Base-by-base conservation (phyloP, 2,113 vertebrate genomes). In the Phaetusa simplex region DNA sequence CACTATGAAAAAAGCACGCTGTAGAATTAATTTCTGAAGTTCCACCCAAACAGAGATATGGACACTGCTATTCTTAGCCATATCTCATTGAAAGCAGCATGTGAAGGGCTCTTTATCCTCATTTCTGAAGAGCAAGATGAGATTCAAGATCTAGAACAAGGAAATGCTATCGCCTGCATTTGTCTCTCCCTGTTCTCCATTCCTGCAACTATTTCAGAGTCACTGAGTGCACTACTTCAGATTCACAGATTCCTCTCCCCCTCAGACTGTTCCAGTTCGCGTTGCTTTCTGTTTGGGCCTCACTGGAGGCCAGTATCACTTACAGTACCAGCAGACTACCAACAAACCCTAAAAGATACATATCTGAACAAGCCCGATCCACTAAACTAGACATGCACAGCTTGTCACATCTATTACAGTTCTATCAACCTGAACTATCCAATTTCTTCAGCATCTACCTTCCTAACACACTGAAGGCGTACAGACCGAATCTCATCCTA, bases 201-300 rank as follows among this genome's bases (percentile, higher is more conserved):
- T 58, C 24, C 50, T 42, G 32, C 53, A 90, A 49, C 55, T 55
- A 32, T 79, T 90, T 82, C 43, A 84, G 42, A 71, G 29, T 38
- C 56, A 59, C 9, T 1, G 21, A 49, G 47, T 49, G 47, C 45
- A 36, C 47, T 55, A 29, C 76, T 90, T 83, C 42, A 86, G 40
- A 73, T 36, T 40, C 58, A 61, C 8, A 0, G 3, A 36, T 2
- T 73, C 40, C 30, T 70, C n/a, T 89, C 45, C 36, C 26, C 49
- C 81, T 81, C 67, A 38, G 36, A 70, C 42, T 66, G 53, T 62
- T 71, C 13, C 2, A 1, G 42, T 83, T 83, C 0, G 0, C 34
- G n/a, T 8, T 81, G 24, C 17, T 62, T 92, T 89, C 86, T 66
- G n/a, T 81, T 52, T 71, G 38, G 42, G 53, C 24, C 19, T 40